Evolutionary conservation across 2,888 invertebrate genomes (phyloP).

Genomic region (Temnothorax rugatulus): DNA sequence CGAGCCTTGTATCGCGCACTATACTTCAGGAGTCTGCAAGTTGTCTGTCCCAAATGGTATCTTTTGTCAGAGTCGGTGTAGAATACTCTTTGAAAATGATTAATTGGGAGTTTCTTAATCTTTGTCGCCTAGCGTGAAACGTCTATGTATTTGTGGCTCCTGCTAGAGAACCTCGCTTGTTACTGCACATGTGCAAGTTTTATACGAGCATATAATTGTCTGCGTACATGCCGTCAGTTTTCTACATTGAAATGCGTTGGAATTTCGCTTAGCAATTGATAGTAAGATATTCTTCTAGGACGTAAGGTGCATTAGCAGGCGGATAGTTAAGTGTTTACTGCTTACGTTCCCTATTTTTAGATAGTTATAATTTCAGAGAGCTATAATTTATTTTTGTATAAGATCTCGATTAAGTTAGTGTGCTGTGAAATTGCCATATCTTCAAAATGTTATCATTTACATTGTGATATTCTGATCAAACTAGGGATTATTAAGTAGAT

Average conservation of each 20-base stretch:
- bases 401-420: conserved; percentile 78
- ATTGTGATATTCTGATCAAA: conserved; percentile 79
- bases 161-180: conserved; percentile 53
- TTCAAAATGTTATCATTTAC: conserved; percentile 65
- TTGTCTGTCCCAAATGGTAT: conserved; percentile 30
- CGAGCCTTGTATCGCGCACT: conserved; percentile 41
- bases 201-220: conserved; percentile 48
- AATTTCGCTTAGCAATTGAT: conserved; percentile 36
- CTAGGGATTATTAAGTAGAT: conserved; percentile 50
- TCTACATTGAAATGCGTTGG: conserved; percentile 34
- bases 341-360: conserved; percentile 51
- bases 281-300: conserved; percentile 15
- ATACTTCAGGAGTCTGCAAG: conserved; percentile 33
- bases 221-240: conserved; percentile 25
- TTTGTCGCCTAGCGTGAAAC: conserved; percentile 32
- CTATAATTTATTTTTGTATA: conserved; percentile 80
- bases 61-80: conserved; percentile 36
- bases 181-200: conserved; percentile 37
- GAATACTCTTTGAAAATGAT: conserved; percentile 40
- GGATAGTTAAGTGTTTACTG: conserved; percentile 51
- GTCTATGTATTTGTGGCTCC: conserved; percentile 44
- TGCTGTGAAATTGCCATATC: conserved; percentile 79
- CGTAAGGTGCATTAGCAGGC: conserved; percentile 3
- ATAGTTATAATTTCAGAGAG: conserved; percentile 35
- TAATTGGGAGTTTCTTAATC: conserved; percentile 34